A percentile compares a stretch with the other conserved stretches of the same genome.
These are phyloP conservation scores for Acheta domesticus DNA, from an alignment of 2,888 invertebrate species.

Conservation along the genomic window DNA sequence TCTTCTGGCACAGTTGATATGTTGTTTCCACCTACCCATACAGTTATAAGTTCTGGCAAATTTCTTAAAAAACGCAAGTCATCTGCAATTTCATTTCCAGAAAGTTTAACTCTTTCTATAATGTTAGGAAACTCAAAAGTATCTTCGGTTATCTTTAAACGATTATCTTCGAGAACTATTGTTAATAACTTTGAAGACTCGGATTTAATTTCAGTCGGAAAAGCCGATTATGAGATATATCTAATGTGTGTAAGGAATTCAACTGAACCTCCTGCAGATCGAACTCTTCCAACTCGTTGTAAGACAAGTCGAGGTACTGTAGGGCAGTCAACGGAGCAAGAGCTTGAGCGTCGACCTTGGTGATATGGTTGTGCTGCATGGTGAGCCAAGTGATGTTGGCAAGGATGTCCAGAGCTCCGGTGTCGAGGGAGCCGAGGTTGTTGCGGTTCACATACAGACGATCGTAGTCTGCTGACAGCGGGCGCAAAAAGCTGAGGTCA, in stretches of 20 bases:
- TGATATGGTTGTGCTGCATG: neutral
- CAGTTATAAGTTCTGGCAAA: neutral
- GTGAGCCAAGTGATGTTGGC: neutral
- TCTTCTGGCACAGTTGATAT: neutral
- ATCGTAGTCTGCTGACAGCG: neutral
- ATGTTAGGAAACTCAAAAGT: neutral
- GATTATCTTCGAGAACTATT: neutral
- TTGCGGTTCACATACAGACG: neutral
- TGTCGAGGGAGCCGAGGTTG: neutral
- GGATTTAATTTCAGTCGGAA: neutral
- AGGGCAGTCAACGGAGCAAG: neutral
- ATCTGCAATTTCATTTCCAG: neutral
- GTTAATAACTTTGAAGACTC: neutral
- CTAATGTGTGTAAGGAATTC: neutral
- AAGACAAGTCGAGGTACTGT: neutral
- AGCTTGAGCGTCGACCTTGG: neutral
- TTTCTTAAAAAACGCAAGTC: neutral
- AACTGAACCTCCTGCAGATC: neutral
- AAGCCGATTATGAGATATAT: neutral
- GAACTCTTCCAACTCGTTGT: neutral
- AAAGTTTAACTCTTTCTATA: neutral
- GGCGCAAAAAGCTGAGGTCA: neutral
- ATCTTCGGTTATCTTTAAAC: neutral
- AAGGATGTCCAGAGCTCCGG: neutral
- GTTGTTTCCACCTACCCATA: neutral